Base-by-base conservation (phyloP, 2,113 vertebrate species). In the Clarias macrocephalus region DNA sequence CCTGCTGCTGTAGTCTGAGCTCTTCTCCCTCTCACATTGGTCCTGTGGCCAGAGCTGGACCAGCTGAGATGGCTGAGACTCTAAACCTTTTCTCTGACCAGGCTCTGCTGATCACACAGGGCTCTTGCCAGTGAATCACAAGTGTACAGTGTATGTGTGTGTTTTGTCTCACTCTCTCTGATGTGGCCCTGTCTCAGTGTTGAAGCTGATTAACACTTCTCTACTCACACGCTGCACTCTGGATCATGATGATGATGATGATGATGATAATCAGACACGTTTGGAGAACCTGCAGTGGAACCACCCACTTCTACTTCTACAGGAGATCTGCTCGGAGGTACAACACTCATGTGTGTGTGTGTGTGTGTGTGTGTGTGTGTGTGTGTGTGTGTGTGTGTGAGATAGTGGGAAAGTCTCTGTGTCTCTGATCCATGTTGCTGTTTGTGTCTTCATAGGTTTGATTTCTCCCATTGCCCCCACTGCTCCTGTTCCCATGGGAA, bases 311-410 rank as follows among this genome's bases (percentile, higher is more conserved):
- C 96, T 93, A 93, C 96, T 86, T 96, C 97, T 89, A 96, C 95
- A 90, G 96, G 95, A 86, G 98, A 99, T 92, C 95, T 99, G 88
- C 95, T 99, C 91, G 96, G 97, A 95, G 98, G 98, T 99, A 95
- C 18, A 25, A 13, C 52, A 28, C 21, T 28, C 1, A 11, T 73
- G 73, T 75, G 72, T 75, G 37, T 54, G 23, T n/a, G 25, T n/a
- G 48, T 65, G 33, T 77, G 21, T 42, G 52, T 65, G 76, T 68
- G 25, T 82, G 11, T 25, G 13, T 56, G 75, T 28, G 18, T 76
- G 42, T 75, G 37, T 11, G 30, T n/a, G 48, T n/a, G 33, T 52
- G 18, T 60, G 3, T 15, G 13, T 18, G 25, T 0, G 54, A 57
- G 48, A 48, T 6, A 48, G 48, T 48, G 48, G 48, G 48, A 48